Evolutionary conservation across 2,113 vertebrate genomes (phyloP), one percentile per base, ranked within the genome.

Genomic region (Pterocles gutturalis): DNA sequence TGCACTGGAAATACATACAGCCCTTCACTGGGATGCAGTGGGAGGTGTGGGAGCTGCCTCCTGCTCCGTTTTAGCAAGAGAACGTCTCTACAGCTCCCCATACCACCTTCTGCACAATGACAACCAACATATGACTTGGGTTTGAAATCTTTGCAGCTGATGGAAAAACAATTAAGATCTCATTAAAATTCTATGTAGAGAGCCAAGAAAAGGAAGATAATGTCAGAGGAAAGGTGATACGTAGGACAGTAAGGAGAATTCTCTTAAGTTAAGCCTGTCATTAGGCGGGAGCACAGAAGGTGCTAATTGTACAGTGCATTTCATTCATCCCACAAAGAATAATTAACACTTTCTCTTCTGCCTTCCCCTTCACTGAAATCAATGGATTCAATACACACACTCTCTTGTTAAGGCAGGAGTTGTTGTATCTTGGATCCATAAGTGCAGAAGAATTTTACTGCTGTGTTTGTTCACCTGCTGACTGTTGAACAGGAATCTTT

Each of bases 121-220:
- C 97, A 97, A 97, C 90, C 88, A 96, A 70, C 96, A 95, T 94
- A 97, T 89, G 94, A 96, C 88, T 95, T 93, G 65, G 86, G 77
- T 71, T 92, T 96, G 83, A 94, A 96, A 96, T 94, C 83, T 60
- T 72, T 94, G 90, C 86, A 92, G 95, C 83, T 96, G 97, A 96
- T 93, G 92, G 90, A 95, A 97, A 95, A 95, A 97, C 92, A 96
- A 95, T 95, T 94, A 97, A 93, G 86, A 82, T 87, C 80, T 95
- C 90, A 91, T 97, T 95, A 95, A 97, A 94, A 97, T 96, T 95
- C 95, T 90, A 12, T 12, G 4, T 61, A 79, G 77, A 90, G 69
- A 95, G 92, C 90, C 95, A 96, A 93, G 92, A 91, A 92, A 95
- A 93, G 83, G 94, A 94, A 94, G 92, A 89, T 95, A 95, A 92